Base-by-base conservation (phyloP, 1,140 invertebrate species). In the Pachyrhynchus sulphureomaculatus region DNA sequence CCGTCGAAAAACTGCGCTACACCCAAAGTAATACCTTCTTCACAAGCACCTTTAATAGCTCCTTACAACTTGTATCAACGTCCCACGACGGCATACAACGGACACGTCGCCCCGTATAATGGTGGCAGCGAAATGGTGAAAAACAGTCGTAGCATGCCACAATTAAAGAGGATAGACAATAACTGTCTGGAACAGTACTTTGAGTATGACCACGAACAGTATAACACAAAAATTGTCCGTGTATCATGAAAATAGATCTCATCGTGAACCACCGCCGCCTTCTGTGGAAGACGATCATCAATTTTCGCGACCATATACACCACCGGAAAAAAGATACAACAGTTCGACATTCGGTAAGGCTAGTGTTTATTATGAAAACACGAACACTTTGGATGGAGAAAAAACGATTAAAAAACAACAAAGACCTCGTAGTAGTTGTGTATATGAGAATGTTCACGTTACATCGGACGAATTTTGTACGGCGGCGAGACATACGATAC, bases 311-410 rank as follows among this genome's bases (percentile, higher is more conserved):
- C 70, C 68, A 23, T 73, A 70, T 44, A 76, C 72, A 17, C 73
- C 73, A 34, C 69, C 71, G 1, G 74, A 75, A 47, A 76, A 74
- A 60, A 66, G 74, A 1, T 76, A 76, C 48, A 73, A 67, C 44
- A 42, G 37, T 18, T 26, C 65, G 2, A 71, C 71, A 49, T 75
- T 76, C 41, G 74, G 73, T 3, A 13, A 44, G 20, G 20, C 15
- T 44, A n/a, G 12, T 6, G 6, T 29, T 1, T 29, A 29, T 29
- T 29, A 29, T 29, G 26, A 18, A 26, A 18, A 20, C 12, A 12
- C 21, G 12, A 12, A 2, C 8, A 23, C 49, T 9, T 15, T 53
- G n/a, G 23, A 53, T 20, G 12, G 15, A 37, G 33, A 53, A 9
- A 47, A 55, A 13, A 56, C 34, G 13, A 5, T 61, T 10, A 52